Conservation (phyloP, 1,140 invertebrate genomes). For the Melanaphis sacchari region DNA sequence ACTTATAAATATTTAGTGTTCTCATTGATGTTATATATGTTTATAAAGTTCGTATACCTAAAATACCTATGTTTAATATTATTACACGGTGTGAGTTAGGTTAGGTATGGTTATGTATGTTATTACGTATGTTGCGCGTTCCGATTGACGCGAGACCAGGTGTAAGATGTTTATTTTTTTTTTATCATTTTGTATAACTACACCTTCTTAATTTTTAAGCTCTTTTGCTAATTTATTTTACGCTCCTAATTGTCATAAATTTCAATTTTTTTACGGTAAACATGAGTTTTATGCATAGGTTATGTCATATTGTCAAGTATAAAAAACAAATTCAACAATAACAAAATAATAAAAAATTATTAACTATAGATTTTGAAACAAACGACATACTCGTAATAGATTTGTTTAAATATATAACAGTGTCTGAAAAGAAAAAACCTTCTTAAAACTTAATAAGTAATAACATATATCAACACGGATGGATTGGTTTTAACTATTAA, state of each 20-base stretch:
- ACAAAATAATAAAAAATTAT: neutral
- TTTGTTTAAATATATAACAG: neutral
- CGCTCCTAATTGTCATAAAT: neutral
- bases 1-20: slow-evolving; percentile 10
- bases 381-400: too few species aligned
- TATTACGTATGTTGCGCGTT: neutral
- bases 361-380: neutral
- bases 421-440: neutral
- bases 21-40: neutral
- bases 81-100: neutral
- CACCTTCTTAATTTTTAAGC: neutral
- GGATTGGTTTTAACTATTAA: too few species aligned
- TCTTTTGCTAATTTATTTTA: neutral
- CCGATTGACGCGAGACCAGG: neutral
- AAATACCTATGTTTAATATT: neutral
- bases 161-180: neutral
- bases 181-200: neutral
- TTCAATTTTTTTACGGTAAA: neutral
- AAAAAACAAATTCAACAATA: neutral
- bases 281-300: neutral
- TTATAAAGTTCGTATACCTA: neutral
- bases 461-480: neutral
- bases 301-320: too few species aligned
- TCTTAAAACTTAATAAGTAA: neutral
- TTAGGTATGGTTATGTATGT: neutral